A percentile compares a stretch with the other conserved stretches of the same genome.
These are phyloP conservation scores for Subacronicta megacephala DNA, from an alignment of 2,888 invertebrate species.

Conservation along the genomic window DNA sequence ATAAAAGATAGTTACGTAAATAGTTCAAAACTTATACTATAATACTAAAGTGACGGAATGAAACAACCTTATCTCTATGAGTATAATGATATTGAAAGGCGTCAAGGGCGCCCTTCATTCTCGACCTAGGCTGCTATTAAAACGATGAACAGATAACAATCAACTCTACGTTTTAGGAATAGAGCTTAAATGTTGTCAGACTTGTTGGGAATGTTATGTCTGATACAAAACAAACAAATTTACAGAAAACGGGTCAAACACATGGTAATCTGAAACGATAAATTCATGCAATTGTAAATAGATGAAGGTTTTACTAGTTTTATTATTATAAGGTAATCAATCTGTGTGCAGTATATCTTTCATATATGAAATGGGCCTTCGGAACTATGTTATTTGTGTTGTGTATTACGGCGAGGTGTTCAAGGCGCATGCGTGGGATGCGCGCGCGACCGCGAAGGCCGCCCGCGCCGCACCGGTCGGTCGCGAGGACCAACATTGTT, in stretches of 20 bases:
- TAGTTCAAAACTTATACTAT: slow-evolving; percentile 18
- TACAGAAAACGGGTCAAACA: background rate
- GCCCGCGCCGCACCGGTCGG: slow-evolving; percentile 22
- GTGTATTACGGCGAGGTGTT: background rate
- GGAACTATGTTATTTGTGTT: background rate
- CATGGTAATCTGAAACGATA: background rate
- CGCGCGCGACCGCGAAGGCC: slow-evolving; percentile 28
- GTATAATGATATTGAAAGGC: slow-evolving; percentile 33
- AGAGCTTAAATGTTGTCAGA: slow-evolving; percentile 1
- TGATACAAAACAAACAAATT: background rate
- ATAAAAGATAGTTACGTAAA: too few relatives aligned
- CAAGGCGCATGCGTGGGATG: slow-evolving; percentile 20
- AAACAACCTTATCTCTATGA: slow-evolving; percentile 17
- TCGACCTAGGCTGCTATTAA: slow-evolving; percentile 2
- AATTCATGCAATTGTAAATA: background rate
- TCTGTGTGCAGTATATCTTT: too few relatives aligned
- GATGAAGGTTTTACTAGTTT: too few relatives aligned
- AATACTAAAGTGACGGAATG: background rate
- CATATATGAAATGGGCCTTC: background rate
- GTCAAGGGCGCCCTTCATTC: slow-evolving; percentile 37
- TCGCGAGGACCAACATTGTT: slow-evolving; percentile 31
- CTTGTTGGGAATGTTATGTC: background rate
- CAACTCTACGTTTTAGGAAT: background rate
- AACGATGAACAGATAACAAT: background rate
- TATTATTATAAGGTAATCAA: too few relatives aligned